Evolutionary conservation across 2,888 invertebrate genomes (phyloP).

Genomic region (Sicus ferrugineus): DNA sequence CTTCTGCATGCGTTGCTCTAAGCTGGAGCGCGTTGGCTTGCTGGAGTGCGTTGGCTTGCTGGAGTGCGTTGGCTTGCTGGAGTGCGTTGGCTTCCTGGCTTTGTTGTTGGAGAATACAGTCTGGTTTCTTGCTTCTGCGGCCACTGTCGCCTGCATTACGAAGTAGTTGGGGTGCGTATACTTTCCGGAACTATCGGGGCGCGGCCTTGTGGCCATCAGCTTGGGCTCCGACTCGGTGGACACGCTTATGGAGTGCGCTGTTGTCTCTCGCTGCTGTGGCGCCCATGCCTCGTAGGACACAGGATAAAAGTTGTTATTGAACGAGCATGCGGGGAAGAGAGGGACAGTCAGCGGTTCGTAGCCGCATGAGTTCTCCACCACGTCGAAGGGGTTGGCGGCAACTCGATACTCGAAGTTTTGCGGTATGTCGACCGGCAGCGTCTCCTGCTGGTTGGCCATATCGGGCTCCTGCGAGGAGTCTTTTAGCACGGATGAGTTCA

Average conservation of each 20-base stretch:
- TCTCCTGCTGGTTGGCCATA: slow-evolving; percentile 19
- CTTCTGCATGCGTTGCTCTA: slow-evolving; percentile 44
- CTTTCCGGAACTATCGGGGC: slow-evolving; percentile 6
- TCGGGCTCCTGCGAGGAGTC: background rate
- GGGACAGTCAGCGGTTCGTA: slow-evolving; percentile 35
- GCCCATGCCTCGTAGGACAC: slow-evolving; percentile 14
- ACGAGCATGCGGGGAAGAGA: slow-evolving; percentile 35
- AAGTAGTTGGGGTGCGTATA: slow-evolving; percentile 37
- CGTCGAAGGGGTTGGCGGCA: slow-evolving; percentile 26
- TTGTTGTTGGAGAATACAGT: background rate
- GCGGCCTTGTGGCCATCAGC: slow-evolving; percentile 14
- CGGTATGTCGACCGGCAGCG: slow-evolving; percentile 32
- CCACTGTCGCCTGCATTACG: slow-evolving; percentile 38
- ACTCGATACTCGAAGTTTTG: slow-evolving; percentile 37
- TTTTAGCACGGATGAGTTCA: too few species aligned
- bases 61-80: too few species aligned
- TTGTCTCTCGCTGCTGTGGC: slow-evolving; percentile 11
- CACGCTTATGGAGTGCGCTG: slow-evolving; percentile 35
- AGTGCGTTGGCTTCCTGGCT: too few species aligned
- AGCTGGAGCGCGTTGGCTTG: slow-evolving; percentile 29
- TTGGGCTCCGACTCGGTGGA: slow-evolving; percentile 43
- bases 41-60: too few species aligned
- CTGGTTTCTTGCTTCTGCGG: slow-evolving; percentile 7
- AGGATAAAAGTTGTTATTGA: slow-evolving; percentile 34
- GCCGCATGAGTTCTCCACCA: slow-evolving; percentile 38